Conservation (phyloP, 2,797 vertebrate genomes). For the Moxostoma hubbsi region DNA sequence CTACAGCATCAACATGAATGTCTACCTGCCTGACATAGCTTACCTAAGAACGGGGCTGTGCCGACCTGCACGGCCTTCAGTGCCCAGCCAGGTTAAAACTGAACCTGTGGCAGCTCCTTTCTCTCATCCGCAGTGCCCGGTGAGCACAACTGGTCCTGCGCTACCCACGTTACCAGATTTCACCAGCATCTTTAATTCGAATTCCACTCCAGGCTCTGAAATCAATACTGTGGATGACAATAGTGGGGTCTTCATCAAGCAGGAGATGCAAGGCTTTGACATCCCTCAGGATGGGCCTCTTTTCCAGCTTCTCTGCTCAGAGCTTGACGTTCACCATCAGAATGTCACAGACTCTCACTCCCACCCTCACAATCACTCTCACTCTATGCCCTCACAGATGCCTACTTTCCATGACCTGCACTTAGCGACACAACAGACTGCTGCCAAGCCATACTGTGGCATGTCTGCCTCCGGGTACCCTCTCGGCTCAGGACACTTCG, state of each 20-base stretch:
- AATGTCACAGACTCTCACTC: conserved; percentile 78
- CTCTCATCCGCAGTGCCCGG: conserved; percentile 84
- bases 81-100: conserved; percentile 86
- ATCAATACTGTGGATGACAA: conserved; percentile 70
- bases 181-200: conserved; percentile 91
- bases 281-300: conserved; percentile 88
- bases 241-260: conserved; percentile 90
- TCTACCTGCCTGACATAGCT: conserved; percentile 91
- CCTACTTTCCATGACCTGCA: conserved; percentile 85
- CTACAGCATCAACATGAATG: conserved; percentile 99
- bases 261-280: conserved; percentile 92
- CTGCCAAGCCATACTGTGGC: conserved; percentile 87
- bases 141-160: conserved; percentile 64
- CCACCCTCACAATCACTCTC: conserved; percentile 77
- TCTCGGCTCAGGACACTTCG: conserved; percentile 75
- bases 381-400: conserved; percentile 84
- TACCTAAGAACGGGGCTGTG: conserved; percentile 92
- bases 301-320: conserved; percentile 92
- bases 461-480: conserved; percentile 81
- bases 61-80: conserved; percentile 75
- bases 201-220: conserved; percentile 66
- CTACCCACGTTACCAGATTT: conserved; percentile 90
- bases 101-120: conserved; percentile 81
- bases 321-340: conserved; percentile 84
- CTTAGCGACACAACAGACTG: conserved; percentile 81